Conservation (phyloP, 2,113 vertebrate species). For the Grantiella picta region DNA sequence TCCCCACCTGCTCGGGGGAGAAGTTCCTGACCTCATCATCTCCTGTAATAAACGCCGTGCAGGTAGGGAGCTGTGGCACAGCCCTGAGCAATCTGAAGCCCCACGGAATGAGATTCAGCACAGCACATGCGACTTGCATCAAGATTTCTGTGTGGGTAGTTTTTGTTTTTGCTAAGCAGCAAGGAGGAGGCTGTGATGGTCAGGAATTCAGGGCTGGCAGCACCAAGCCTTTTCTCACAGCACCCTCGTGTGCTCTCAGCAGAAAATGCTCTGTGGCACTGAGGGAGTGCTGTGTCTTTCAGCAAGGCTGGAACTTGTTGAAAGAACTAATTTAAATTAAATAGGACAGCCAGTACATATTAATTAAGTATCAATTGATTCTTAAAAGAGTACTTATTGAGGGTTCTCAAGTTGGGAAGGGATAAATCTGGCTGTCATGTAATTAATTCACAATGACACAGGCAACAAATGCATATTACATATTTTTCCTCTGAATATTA, state of each 20-base stretch:
- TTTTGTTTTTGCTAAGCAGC: not conserved
- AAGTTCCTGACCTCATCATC: constrained; percentile 33
- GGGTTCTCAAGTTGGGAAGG: constrained; percentile 61
- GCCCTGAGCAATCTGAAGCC: not conserved
- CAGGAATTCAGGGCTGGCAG: not conserved
- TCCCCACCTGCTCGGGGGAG: not conserved
- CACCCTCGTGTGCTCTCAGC: constrained; percentile 56
- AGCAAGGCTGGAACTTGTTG: not conserved
- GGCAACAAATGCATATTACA: constrained; percentile 46
- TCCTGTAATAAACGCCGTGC: not conserved
- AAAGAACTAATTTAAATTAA: constrained; percentile 68
- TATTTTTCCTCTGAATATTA: constrained; percentile 61
- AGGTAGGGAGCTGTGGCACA: not conserved
- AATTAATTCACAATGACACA: constrained; percentile 68
- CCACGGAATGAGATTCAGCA: not conserved
- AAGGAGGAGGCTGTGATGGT: not conserved
- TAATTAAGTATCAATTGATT: constrained; percentile 75
- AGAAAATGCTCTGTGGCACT: not conserved
- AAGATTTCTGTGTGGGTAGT: not conserved
- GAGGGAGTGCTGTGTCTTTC: not conserved
- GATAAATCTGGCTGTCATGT: constrained; percentile 62
- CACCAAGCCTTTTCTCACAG: constrained; percentile 51
- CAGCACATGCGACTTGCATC: not conserved
- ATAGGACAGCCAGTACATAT: constrained; percentile 61
- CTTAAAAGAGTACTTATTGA: constrained; percentile 70